Percentiles rank a stretch among this genome's conserved stretches.
Conservation (phyloP, 2,113 vertebrate species). For the Sula dactylatra region DNA sequence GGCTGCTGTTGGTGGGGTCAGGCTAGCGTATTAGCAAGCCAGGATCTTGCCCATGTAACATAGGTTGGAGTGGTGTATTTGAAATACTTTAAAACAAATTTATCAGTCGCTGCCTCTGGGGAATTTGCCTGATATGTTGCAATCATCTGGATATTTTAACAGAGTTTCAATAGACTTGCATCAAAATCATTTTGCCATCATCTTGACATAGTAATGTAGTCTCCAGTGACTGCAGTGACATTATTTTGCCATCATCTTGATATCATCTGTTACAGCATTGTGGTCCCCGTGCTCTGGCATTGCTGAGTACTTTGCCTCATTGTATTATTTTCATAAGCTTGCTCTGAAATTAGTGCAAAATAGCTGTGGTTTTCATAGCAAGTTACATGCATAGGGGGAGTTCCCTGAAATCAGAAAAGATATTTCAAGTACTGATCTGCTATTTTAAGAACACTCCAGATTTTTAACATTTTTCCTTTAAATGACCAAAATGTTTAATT, state of each 20-base stretch:
- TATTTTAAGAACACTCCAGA: slow-evolving; percentile 59
- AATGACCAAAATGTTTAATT: slow-evolving; percentile 66
- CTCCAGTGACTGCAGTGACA: slow-evolving; percentile 62
- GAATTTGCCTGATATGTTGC: slow-evolving; percentile 37
- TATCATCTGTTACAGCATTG: slow-evolving; percentile 52
- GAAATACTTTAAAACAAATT: slow-evolving; percentile 23
- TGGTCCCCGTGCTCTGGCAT: slow-evolving; percentile 59
- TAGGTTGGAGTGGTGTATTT: background rate
- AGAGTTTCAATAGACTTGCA: slow-evolving; percentile 46
- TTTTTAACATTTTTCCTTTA: slow-evolving; percentile 59
- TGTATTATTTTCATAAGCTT: slow-evolving; percentile 38
- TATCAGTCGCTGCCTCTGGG: background rate
- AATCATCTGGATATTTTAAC: slow-evolving; percentile 63
- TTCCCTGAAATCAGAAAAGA: slow-evolving; percentile 34
- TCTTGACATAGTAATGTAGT: slow-evolving; percentile 67
- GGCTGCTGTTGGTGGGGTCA: background rate
- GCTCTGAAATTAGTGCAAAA: slow-evolving; percentile 22
- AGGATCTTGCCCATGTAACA: background rate
- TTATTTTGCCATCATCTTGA: slow-evolving; percentile 68
- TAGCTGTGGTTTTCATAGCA: background rate
- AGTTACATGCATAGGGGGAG: background rate
- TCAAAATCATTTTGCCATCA: slow-evolving; percentile 65
- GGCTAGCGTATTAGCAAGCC: background rate
- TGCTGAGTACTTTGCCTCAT: slow-evolving; percentile 47
- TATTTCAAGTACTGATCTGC: slow-evolving; percentile 36